Conservation (phyloP, 2,113 vertebrate genomes). For the Archocentrus centrarchus region DNA sequence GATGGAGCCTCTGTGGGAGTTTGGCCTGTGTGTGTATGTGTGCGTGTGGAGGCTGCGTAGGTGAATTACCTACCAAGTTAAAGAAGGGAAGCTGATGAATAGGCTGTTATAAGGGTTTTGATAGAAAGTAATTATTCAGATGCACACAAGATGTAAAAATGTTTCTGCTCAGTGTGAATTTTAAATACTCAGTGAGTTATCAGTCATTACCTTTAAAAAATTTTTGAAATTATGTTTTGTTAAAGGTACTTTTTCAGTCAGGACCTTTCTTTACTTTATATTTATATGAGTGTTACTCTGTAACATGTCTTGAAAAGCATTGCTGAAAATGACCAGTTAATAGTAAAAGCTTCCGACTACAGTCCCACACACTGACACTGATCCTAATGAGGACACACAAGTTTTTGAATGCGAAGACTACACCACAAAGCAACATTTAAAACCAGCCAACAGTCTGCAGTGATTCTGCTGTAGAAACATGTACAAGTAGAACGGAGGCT, state of each 20-base stretch:
- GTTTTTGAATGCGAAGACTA: not conserved
- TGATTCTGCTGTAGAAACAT: too few relatives aligned
- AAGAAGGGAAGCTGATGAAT: slow-evolving; percentile 13
- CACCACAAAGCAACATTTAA: not conserved
- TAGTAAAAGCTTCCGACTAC: not conserved
- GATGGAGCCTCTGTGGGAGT: slow-evolving; percentile 72
- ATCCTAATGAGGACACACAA: not conserved
- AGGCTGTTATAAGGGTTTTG: not conserved
- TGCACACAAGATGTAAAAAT: not conserved
- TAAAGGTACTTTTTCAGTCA: not conserved
- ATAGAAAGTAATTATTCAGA: not conserved
- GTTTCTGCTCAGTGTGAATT: not conserved
- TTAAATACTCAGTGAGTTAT: not conserved
- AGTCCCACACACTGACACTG: not conserved
- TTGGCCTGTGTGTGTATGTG: slow-evolving; percentile 39
- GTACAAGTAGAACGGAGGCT: not conserved
- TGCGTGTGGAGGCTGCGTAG: slow-evolving; percentile 47
- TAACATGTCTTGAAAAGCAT: not conserved
- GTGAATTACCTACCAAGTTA: slow-evolving; percentile 55
- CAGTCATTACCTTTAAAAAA: not conserved
- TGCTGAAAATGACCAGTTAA: not conserved
- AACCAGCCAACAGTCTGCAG: not conserved
- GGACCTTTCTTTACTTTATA: too few relatives aligned
- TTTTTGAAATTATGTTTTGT: not conserved
- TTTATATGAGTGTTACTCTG: too few relatives aligned